Evolutionary conservation across 2,797 vertebrate genomes (phyloP).

Genomic region (Hemitrygon akajei): DNA sequence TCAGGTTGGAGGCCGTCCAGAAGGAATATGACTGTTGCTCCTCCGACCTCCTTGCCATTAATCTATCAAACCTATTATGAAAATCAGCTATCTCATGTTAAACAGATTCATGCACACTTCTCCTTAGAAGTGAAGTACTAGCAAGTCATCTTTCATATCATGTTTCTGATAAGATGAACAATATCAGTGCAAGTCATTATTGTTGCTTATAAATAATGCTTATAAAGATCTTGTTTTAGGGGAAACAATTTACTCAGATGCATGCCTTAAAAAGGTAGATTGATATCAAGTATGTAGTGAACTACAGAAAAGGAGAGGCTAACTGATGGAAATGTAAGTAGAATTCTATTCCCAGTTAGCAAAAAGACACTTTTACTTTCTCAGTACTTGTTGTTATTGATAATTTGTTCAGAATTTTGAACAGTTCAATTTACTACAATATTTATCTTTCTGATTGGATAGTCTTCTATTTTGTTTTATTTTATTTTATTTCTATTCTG

Average conservation of each 20-base stretch:
- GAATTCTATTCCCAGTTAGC: background rate
- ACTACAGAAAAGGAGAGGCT: background rate
- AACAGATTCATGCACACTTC: too few species aligned
- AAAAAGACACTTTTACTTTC: background rate
- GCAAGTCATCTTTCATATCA: too few species aligned
- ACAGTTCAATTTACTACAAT: background rate
- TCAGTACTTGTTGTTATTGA: background rate
- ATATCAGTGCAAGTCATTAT: background rate
- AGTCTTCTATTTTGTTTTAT: background rate
- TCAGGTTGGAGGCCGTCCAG: too few species aligned
- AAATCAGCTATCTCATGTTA: too few species aligned
- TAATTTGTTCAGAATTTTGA: background rate
- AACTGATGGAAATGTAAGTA: background rate
- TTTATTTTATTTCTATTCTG: too few species aligned
- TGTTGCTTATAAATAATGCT: background rate
- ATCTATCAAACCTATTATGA: too few species aligned
- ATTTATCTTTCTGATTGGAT: background rate
- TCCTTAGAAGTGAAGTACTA: too few species aligned
- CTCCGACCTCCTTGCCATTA: too few species aligned
- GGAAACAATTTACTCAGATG: background rate
- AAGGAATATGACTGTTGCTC: too few species aligned
- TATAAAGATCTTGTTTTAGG: background rate
- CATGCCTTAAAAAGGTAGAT: background rate
- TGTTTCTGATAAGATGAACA: too few species aligned
- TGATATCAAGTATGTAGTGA: background rate